Evolutionary conservation across 1,140 invertebrate genomes (phyloP), one percentile per base, ranked within the genome.

Genomic region (Chironomus tepperi): DNA sequence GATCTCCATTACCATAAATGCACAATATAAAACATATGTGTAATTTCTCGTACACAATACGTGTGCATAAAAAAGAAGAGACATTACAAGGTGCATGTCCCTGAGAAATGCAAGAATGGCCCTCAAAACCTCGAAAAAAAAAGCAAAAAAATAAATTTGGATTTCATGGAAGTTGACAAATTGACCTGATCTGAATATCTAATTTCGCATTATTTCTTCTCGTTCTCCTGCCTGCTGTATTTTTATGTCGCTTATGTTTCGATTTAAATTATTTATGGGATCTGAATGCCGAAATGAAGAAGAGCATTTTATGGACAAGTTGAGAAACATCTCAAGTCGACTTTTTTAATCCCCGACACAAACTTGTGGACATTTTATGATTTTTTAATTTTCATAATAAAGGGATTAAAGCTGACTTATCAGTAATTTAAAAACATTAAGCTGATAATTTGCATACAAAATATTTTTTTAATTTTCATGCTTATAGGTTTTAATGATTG

Each of bases 151-250:
- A 57, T 15, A 57, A 5, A 57, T 57, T 57, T 57, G 43, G 43
- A 15, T 12, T 57, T 57, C 5, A 57, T 57, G 12, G 47, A 57
- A 57, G 3, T 57, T 57, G 47, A 57, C 47, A 57, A 57, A 57
- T 57, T 57, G 47, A 57, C 47, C 47, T 57, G 47, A 57, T 57
- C 47, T 57, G 47, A 57, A 57, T 57, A 57, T 57, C 47, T 57
- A 57, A 57, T 57, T 57, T 57, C 12, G n/a, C 12, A 15, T 57
- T n/a, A n/a, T n/a, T 12, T n/a, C 10, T 57, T 57, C 3, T 57
- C n/a, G 9, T 9, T 47, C 43, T 47, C 43, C 8, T n/a, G n/a
- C 15, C 47, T 12, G 24, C 24, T 34, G 24, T 34, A 34, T 34
- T 34, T 34, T 34, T 34, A 34, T 34, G 24, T 34, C 24, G 24